A percentile compares a stretch with the other conserved stretches of the same genome.
These are phyloP conservation scores for Cricetomys ansorgei DNA, from an alignment of 2,113 vertebrate species.

Conservation along the genomic window DNA sequence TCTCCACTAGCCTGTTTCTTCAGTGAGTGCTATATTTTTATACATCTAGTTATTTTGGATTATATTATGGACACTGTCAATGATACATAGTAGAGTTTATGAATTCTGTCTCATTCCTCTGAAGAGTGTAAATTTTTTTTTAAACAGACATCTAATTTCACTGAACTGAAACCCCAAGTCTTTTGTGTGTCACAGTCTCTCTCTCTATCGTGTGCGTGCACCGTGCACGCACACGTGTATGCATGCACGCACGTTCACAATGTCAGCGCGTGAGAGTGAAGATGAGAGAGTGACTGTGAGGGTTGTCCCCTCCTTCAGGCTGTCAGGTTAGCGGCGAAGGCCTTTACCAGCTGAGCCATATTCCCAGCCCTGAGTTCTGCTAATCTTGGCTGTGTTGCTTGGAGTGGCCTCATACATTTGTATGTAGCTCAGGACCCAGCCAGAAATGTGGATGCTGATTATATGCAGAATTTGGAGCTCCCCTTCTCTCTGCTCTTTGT, in stretches of 20 bases:
- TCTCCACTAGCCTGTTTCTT: neutral
- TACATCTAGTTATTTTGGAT: constrained; percentile 23
- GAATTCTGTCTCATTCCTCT: constrained; percentile 43
- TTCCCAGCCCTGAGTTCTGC: neutral
- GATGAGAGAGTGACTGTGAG: neutral
- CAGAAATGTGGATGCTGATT: neutral
- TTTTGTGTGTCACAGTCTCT: neutral
- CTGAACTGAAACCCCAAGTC: neutral
- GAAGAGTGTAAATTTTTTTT: neutral
- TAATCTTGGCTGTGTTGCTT: constrained; percentile 35
- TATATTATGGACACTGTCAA: constrained; percentile 22
- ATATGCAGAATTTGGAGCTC: neutral
- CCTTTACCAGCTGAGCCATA: neutral
- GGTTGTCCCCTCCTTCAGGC: neutral
- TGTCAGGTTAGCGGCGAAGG: neutral
- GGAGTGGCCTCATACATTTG: neutral
- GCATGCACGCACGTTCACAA: neutral
- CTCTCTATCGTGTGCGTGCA: too few relatives aligned
- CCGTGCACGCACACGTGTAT: too few relatives aligned
- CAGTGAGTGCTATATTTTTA: neutral
- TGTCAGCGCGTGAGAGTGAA: neutral
- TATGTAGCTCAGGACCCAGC: neutral
- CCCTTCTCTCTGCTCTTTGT: neutral
- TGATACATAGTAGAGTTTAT: neutral
- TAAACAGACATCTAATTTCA: constrained; percentile 27